Conservation (phyloP, 2,797 vertebrate species). For the Pipistrellus pipistrellus region DNA sequence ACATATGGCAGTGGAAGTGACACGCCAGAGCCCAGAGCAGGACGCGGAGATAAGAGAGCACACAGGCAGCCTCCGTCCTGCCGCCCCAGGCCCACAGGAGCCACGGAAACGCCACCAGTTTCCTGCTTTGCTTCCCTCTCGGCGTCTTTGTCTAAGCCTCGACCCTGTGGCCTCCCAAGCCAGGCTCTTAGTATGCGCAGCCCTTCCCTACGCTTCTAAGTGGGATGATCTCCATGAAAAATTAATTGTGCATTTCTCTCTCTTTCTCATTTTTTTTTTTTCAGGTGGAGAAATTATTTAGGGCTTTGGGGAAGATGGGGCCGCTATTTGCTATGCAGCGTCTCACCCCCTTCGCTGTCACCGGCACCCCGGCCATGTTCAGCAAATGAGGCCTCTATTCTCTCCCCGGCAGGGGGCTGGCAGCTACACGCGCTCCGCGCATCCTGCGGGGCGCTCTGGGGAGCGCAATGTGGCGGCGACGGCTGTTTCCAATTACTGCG, state of each 20-base stretch:
- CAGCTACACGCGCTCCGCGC: conserved; percentile 79
- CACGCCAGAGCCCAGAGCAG: neutral
- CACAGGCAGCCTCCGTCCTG: fast-evolving
- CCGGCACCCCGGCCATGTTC: conserved; percentile 82
- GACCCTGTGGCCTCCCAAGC: neutral
- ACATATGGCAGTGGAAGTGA: neutral
- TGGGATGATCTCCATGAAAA: conserved; percentile 78
- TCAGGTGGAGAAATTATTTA: conserved; percentile 77
- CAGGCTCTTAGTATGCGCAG: conserved; percentile 32
- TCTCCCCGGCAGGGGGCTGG: conserved; percentile 82
- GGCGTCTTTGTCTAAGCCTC: neutral
- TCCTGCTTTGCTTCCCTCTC: neutral
- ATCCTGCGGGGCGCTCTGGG: conserved; percentile 74
- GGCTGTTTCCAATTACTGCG: conserved; percentile 83
- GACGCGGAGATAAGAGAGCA: neutral
- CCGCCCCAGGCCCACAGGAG: fast-evolving
- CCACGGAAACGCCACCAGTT: neutral
- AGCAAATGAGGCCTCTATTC: conserved; percentile 78
- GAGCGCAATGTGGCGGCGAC: conserved; percentile 18
- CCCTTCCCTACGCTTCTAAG: conserved; percentile 71
- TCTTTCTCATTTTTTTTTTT: conserved; percentile 50
- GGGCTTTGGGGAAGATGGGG: conserved; percentile 74
- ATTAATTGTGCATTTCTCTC: conserved; percentile 65
- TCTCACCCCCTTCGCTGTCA: conserved; percentile 41
- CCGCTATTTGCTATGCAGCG: conserved; percentile 77